Evolutionary conservation across 2,888 invertebrate genomes (phyloP).

Genomic region (Melangyna quadrimaculata): DNA sequence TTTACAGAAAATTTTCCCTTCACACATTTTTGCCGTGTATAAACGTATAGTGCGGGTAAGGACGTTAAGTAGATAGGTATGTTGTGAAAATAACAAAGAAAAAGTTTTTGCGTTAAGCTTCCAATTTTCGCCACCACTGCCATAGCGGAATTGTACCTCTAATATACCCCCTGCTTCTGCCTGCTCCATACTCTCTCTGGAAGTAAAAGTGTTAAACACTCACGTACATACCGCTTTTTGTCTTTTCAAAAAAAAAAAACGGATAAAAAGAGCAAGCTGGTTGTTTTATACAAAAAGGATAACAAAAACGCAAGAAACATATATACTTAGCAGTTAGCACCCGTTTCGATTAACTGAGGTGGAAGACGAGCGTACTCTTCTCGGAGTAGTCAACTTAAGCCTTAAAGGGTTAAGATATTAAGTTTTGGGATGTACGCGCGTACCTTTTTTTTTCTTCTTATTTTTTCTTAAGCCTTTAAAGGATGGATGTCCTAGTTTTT

Average conservation of each 20-base stretch:
- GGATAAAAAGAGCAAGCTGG: slow-evolving; percentile 3
- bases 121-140: slow-evolving; percentile 1
- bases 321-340: slow-evolving; percentile 41
- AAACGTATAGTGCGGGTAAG: not conserved
- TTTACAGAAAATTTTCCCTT: slow-evolving; percentile 60
- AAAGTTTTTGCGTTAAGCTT: slow-evolving; percentile 46
- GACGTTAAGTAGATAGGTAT: not conserved
- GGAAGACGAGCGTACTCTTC: slow-evolving; percentile 8
- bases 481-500: slow-evolving; percentile 49
- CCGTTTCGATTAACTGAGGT: slow-evolving; percentile 31
- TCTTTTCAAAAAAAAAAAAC: not conserved
- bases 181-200: not conserved
- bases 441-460: not conserved
- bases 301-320: slow-evolving; percentile 33
- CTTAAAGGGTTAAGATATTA: slow-evolving; percentile 62
- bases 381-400: slow-evolving; percentile 18
- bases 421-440: slow-evolving; percentile 41
- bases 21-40: slow-evolving; percentile 37
- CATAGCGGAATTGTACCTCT: not conserved
- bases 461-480: slow-evolving; percentile 8
- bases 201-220: slow-evolving; percentile 36
- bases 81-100: slow-evolving; percentile 18
- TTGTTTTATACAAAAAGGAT: not conserved
- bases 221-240: slow-evolving; percentile 40
- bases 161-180: not conserved